Conservation (phyloP, 1,140 invertebrate genomes). For the Lamellibrachia luymesi region DNA sequence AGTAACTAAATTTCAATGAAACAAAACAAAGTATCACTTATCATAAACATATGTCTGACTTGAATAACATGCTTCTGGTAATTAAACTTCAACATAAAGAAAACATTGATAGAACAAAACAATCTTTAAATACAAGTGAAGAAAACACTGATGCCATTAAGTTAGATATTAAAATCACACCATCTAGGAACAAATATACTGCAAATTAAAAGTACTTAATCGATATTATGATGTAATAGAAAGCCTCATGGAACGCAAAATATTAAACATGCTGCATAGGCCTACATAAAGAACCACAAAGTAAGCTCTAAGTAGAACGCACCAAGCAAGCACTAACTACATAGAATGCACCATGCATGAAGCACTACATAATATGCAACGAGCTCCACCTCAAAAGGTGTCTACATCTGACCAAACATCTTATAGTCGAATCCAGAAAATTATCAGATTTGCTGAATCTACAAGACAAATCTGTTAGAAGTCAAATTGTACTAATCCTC, state of each 20-base stretch:
- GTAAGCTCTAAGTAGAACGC: too few relatives aligned
- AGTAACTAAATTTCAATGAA: neutral
- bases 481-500: neutral
- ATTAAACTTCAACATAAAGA: too few relatives aligned
- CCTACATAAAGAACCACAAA: neutral
- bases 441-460: neutral
- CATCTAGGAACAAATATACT: too few relatives aligned
- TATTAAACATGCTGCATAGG: neutral
- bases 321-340: neutral
- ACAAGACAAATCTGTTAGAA: neutral
- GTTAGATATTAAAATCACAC: too few relatives aligned
- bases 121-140: too few relatives aligned
- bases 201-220: too few relatives aligned
- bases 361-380: neutral
- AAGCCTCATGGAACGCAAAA: neutral
- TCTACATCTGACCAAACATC: neutral
- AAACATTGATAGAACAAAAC: neutral
- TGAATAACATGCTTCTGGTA: too few relatives aligned
- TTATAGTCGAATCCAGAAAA: neutral
- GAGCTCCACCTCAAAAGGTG: neutral
- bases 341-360: neutral
- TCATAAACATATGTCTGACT: too few relatives aligned
- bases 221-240: neutral
- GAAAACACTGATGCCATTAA: too few relatives aligned
- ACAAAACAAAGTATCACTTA: neutral